Evolutionary conservation across 2,888 invertebrate species (phyloP), one percentile per base, ranked within the genome.

Genomic region (Cataglyphis rosenhaueri): DNA sequence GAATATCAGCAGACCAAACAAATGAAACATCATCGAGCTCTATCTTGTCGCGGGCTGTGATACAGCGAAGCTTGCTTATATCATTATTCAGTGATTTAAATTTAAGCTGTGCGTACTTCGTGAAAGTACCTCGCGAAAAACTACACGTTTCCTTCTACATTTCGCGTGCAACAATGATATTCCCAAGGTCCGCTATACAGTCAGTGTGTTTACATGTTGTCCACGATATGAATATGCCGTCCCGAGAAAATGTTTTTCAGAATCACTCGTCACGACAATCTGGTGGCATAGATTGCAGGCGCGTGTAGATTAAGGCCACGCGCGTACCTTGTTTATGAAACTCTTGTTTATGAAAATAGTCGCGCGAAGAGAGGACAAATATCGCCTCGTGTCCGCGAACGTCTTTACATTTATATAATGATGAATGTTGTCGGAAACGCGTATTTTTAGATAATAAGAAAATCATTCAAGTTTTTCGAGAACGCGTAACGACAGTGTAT

Each of bases 1-100:
- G 41, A 68, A 76, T 76, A 68, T 55, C 70, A 29, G 44, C 70
- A 15, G 55, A 29, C 38, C 68, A 57, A 76, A 68, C 55, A 68
- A 59, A 70, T 76, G 38, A 78, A 78, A 78, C 29, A 41, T 76
- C 25, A 38, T 66, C 64, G 66, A n/a, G 68, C 15, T 52, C 52
- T 55, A 52, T 48, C 52, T 38, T 68, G 29, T 41, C 29, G 15
- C 25, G 9, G 68, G 1, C 68, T 29, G 52, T n/a, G 66, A 76
- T 65, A 75, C 25, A 38, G 8, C 29, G 55, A 76, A 76, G 70
- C 29, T 32, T 57, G 29, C 55, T 15, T 15, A 8, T 35, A n/a
- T n/a, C 29, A 44, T 29, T 29, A 29, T 66, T 76, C 38, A 29
- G 55, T 68, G 75, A 76, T 76, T 65, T 65, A 2, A n/a, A 76